Evolutionary conservation across 2,888 invertebrate genomes (phyloP), one percentile per base, ranked within the genome.

Genomic region (Macaria notata): DNA sequence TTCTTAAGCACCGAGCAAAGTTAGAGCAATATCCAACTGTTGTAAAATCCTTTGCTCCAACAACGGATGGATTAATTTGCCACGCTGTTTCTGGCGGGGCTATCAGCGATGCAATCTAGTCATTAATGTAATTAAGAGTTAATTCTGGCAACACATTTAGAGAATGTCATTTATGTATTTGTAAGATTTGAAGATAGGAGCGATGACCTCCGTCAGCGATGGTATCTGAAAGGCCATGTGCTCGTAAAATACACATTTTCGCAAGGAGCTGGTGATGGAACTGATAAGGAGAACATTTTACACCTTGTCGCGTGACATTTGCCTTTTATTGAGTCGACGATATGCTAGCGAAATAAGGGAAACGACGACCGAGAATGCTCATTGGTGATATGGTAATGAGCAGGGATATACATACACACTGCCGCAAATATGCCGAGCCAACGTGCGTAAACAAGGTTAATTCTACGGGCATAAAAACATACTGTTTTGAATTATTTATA

Each of bases 171-270:
- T 49, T 56, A 44, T 69, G 69, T 68, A 68, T 70, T 66, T 64
- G 33, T 45, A 60, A 70, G 64, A 75, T 66, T 65, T 46, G 41
- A 60, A 70, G 64, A 75, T 70, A 65, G 66, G 76, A 67, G 60
- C 78, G 73, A 69, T 70, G 79, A 81, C 73, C 78, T 66, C 69
- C 19, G 52, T 62, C 76, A 71, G 75, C 46, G 82, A 82, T 79
- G 61, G 75, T 78, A 82, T 83, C 81, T 68, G 58, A 75, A 82
- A 75, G 73, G 53, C 56, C 63, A 71, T 71, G 69, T 71, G 70
- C 65, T 65, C 62, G 62, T 73, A 76, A 75, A 70, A 70, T 69
- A 76, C 56, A 65, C 71, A 77, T 73, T 81, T 78, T 76, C 61
- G 68, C 75, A 68, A 74, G 75, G 67, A 66, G 65, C 62, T 63